Evolutionary conservation across 2,888 invertebrate genomes (phyloP).

Genomic region (Nomada ferruginata): DNA sequence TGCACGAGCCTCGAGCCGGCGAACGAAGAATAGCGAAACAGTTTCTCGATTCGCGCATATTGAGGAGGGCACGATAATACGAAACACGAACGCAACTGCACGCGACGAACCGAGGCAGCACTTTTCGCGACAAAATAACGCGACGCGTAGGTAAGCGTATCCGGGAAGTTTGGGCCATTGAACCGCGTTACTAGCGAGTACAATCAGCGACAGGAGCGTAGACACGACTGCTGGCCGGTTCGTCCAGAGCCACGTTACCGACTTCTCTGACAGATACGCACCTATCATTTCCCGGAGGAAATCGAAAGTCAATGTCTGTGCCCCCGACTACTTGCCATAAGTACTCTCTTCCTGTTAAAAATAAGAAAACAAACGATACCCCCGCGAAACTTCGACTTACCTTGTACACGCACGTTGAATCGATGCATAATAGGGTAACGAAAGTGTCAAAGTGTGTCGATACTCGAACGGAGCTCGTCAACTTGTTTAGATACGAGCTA

Average conservation of each 20-base stretch:
- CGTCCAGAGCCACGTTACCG: conserved; percentile 40
- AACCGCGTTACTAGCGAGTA: conserved; percentile 75
- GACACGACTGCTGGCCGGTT: conserved; percentile 38
- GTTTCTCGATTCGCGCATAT: conserved; percentile 18
- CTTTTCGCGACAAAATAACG: conserved; percentile 72
- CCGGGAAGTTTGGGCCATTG: conserved; percentile 84
- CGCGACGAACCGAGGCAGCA: conserved; percentile 19
- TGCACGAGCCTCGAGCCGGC: not conserved
- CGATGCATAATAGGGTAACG: no score
- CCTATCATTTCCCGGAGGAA: conserved; percentile 57
- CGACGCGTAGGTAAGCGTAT: conserved; percentile 77
- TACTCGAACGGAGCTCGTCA: no score
- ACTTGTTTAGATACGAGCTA: no score
- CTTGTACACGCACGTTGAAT: no score
- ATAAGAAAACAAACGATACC: no score
- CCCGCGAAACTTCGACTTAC: no score
- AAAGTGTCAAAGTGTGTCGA: no score
- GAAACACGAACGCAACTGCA: not conserved
- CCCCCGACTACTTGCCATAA: conserved; percentile 12
- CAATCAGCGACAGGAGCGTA: conserved; percentile 67
- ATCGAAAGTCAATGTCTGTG: conserved; percentile 41
- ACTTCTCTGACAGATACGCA: conserved; percentile 64
- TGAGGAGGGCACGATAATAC: not conserved
- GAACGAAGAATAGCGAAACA: not conserved
- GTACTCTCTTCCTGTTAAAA: conserved; percentile 7